Evolutionary conservation across 35 echinoderm and acorn worm species (phyloP), one percentile per base, ranked within the genome.

Genomic region (Hemicentrotus pulcherrimus): DNA sequence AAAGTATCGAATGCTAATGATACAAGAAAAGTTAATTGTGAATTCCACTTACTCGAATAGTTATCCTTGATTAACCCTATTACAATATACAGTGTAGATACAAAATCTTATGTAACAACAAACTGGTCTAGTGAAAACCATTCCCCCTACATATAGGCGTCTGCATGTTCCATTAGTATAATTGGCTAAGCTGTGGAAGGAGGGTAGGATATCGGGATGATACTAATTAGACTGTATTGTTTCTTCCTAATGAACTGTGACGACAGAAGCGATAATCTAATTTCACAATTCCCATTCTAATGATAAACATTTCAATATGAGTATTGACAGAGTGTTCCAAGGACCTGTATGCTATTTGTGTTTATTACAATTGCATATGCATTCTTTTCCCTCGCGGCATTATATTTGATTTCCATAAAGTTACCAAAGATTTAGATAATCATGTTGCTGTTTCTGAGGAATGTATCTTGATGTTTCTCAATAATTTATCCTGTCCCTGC

Each of bases 241-340:
- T 22, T n/a, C 65, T 78, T 78, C 65, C 4, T 78, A 78, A 78
- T 78, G 65, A 78, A 78, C 65, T 18, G 22, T 78, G 65, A 78
- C 65, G 65, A 78, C 65, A 78, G 65, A 22, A n/a, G 65, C 22
- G 65, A 78, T 78, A 78, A 78, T 78, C 65, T 78, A 78, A 78
- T 78, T 78, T 22, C 65, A 78, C 65, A 78, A 78, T 78, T 78
- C 22, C 4, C 5, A n/a, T 78, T 22, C 22, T 78, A 78, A 78
- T 78, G 65, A 78, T n/a, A 78, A 78, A 78, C n/a, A 22, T 78
- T 78, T n/a, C 65, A 78, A 78, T 78, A 78, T 78, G 18, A 28
- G 65, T 78, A 78, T 78, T 78, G 65, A 78, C 65, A 78, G 22
- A n/a, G 65, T n/a, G 65, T 78, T 78, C 65, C 65, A 78, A 4